Evolutionary conservation across 2,888 invertebrate species (phyloP), one percentile per base, ranked within the genome.

Genomic region (Drosophila vallismaia): DNA sequence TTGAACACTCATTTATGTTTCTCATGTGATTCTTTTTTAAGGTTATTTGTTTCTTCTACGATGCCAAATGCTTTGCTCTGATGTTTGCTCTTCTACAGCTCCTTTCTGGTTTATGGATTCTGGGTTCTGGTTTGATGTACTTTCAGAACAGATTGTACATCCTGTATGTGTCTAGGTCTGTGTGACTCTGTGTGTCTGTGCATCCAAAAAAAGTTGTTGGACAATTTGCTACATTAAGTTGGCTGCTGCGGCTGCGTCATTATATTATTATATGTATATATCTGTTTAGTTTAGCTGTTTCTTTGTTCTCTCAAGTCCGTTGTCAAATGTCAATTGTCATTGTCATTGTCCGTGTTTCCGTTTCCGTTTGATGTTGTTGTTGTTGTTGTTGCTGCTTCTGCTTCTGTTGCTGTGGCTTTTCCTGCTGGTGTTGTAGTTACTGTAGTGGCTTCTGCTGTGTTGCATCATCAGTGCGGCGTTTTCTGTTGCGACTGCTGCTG

Each of bases 361-460:
- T 4, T 48, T 33, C 36, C 33, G 42, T 19, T 28, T 49, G 40
- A 4, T 36, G 29, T 48, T 51, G 54, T 49, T 77, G 83, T 68
- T 81, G 29, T 48, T 51, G 54, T 49, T 77, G 83, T 68, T 81
- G 83, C 71, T 84, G 86, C 66, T 84, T 66, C 89, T 89, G 19
- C 19, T 19, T 19, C 19, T 19, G 19, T 19, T 19, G 1, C 19
- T 19, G 19, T 19, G 19, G 19, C 19, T 19, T 19, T 19, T 19
- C 19, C 19, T 49, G 40, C 5, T 36, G 29, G 42, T 51, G 54
- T 49, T 77, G 83, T 68, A 80, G 83, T 73, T 84, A 85, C 66
- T 85, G 69, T 89, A 89, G 91, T 91, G 85, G 40, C 48, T 29
- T 12, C 42, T 57, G 70, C 84, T 63, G 70, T 79, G 67, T 29